phyloP scores from a whole-genome alignment of 2,113 vertebrate species.

The Cettia cetti region DNA sequence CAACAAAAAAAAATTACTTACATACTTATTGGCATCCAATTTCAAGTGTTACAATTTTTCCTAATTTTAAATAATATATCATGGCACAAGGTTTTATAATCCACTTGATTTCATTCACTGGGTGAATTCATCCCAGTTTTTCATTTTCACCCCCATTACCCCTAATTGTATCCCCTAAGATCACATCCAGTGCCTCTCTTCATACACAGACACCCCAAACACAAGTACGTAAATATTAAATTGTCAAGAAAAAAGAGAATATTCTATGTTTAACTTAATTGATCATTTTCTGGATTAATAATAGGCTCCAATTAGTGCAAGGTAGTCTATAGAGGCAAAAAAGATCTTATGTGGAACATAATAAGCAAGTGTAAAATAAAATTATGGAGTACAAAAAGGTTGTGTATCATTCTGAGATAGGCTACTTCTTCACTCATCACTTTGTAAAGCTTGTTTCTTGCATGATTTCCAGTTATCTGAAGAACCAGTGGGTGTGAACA shows the following conservation, averaged over 20 bases:
- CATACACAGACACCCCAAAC: neutral
- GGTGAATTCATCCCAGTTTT: neutral
- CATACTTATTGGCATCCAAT: neutral
- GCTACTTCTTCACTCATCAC: neutral
- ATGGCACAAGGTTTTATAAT: neutral
- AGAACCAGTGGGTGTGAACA: neutral
- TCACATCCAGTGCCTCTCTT: neutral
- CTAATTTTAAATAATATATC: neutral
- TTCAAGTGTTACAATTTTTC: neutral
- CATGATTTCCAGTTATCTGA: neutral
- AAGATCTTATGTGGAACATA: neutral
- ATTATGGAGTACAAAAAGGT: neutral
- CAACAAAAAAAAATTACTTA: neutral
- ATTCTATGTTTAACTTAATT: neutral
- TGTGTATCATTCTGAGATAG: neutral
- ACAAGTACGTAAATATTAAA: neutral
- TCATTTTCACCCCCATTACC: neutral
- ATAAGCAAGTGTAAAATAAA: neutral
- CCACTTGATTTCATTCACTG: neutral
- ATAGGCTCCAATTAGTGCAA: neutral
- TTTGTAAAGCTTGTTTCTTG: neutral
- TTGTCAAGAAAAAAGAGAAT: neutral
- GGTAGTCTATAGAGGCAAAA: neutral
- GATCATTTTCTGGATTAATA: neutral
- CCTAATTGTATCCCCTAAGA: neutral